Percentiles rank a stretch among this genome's conserved stretches.
Evolutionary conservation across 2,113 vertebrate genomes (phyloP).

Genomic region (Nesogale talazaci): DNA sequence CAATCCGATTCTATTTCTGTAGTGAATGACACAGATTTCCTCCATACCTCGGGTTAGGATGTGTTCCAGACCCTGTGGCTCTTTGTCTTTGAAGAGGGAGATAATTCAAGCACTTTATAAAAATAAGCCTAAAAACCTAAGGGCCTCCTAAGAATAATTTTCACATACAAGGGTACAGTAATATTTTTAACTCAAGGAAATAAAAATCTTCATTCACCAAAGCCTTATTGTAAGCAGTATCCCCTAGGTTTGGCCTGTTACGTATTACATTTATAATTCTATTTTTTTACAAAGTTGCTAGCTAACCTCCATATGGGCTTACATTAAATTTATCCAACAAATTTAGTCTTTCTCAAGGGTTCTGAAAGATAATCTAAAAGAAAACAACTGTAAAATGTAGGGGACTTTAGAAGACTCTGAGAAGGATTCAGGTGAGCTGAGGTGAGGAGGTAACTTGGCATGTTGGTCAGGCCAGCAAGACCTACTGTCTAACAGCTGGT

Average conservation of each 20-base stretch:
- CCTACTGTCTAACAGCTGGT: background rate
- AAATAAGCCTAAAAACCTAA: too few species aligned
- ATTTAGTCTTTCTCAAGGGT: background rate
- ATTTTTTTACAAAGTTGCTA: background rate
- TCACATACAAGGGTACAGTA: too few species aligned
- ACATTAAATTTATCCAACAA: background rate
- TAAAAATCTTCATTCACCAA: too few species aligned
- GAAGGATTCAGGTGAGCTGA: background rate
- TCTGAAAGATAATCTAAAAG: background rate
- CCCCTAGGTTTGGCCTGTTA: too few species aligned
- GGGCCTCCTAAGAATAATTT: too few species aligned
- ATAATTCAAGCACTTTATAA: too few species aligned
- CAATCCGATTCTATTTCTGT: background rate
- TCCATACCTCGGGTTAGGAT: background rate
- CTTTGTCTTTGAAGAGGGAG: background rate
- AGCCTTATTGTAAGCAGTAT: too few species aligned
- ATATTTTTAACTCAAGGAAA: too few species aligned
- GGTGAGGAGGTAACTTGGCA: background rate
- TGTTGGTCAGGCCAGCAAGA: background rate
- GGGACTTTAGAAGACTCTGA: background rate
- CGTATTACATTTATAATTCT: too few species aligned
- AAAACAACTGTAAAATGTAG: background rate
- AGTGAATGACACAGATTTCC: background rate
- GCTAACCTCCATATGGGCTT: background rate
- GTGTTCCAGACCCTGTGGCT: background rate